These are phyloP conservation scores for Troides oblongomaculatus DNA, from an alignment of 2,888 invertebrate species.

Conservation along the genomic window DNA sequence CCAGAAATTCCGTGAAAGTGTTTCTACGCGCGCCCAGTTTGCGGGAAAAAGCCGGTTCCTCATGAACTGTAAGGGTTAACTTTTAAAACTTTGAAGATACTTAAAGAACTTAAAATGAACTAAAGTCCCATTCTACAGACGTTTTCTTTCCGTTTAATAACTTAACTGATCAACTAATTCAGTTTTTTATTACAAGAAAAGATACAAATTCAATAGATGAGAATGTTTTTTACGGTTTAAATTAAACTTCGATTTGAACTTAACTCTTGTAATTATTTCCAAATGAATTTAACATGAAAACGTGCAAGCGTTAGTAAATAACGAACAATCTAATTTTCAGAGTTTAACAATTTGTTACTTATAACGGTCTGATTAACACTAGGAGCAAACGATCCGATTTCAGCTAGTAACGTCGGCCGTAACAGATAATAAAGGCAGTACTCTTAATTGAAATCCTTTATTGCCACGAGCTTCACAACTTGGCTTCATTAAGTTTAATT, in stretches of 20 bases:
- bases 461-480: conserved; percentile 17
- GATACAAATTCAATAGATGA: no score
- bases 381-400: conserved; percentile 45
- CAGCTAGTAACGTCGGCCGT: conserved; percentile 38
- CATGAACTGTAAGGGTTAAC: neutral
- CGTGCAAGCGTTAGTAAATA: neutral
- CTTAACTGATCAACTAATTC: neutral
- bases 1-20: no score
- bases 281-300: no score
- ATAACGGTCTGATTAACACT: conserved; percentile 50
- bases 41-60: neutral
- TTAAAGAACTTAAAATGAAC: neutral
- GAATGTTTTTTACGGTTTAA: no score
- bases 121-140: neutral
- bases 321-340: conserved; percentile 20
- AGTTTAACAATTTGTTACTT: conserved; percentile 31
- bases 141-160: neutral
- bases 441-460: conserved; percentile 26
- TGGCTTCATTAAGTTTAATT: conserved; percentile 21
- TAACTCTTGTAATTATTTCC: no score
- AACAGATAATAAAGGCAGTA: conserved; percentile 23
- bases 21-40: neutral
- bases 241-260: no score
- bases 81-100: neutral
- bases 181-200: no score